phyloP scores from a whole-genome alignment of 2,797 vertebrate species.

The Darevskia nairensis region DNA sequence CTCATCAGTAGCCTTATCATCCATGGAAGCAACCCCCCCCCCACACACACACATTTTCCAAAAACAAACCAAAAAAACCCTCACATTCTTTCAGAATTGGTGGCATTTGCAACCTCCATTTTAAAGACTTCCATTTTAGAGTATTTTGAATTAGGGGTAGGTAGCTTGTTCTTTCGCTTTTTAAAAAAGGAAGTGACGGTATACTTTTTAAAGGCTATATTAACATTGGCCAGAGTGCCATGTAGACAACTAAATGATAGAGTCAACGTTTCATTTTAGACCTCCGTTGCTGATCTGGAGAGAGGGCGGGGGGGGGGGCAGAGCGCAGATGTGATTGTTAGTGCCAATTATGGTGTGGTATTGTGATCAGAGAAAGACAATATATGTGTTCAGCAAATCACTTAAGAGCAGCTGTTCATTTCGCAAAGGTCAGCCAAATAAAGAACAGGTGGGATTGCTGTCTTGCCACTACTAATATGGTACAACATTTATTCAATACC shows the following conservation, averaged over 20 bases:
- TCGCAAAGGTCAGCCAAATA: slow-evolving; percentile 34
- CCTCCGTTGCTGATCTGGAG: slow-evolving; percentile 19
- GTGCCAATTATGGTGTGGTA: slow-evolving; percentile 48
- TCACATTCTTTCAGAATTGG: too few relatives aligned
- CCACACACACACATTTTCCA: too few relatives aligned
- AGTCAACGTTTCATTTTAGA: slow-evolving; percentile 45
- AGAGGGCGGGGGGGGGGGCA: not conserved
- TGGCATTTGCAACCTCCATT: not conserved
- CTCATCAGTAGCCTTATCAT: too few relatives aligned
- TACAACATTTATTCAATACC: slow-evolving; percentile 29
- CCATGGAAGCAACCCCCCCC: too few relatives aligned
- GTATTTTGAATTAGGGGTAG: not conserved
- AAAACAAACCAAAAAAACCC: too few relatives aligned
- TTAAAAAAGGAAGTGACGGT: not conserved
- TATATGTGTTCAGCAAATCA: slow-evolving; percentile 30
- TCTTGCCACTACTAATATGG: slow-evolving; percentile 27
- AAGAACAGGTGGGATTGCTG: slow-evolving; percentile 27
- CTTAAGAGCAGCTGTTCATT: slow-evolving; percentile 22
- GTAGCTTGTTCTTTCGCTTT: not conserved
- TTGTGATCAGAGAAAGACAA: slow-evolving; percentile 36
- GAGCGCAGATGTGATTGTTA: slow-evolving; percentile 20
- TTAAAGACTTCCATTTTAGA: not conserved
- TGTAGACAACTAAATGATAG: slow-evolving; percentile 39
- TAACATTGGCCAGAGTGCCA: slow-evolving; percentile 37
- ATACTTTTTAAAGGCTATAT: slow-evolving; percentile 28